phyloP scores from a whole-genome alignment of 2,888 invertebrate species.

The Mesorhabditis sp. region DNA sequence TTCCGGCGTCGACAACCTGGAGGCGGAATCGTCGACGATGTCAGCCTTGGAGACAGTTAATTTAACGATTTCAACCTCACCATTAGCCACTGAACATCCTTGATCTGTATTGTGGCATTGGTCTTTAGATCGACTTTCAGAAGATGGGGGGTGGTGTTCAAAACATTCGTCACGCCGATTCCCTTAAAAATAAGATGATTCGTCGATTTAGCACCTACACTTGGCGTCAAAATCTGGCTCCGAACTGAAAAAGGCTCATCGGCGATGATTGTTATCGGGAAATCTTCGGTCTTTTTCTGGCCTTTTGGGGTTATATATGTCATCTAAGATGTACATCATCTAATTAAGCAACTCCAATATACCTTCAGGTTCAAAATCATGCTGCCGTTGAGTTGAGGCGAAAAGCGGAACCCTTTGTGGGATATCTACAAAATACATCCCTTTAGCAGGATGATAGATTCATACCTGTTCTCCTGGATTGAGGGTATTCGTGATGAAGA shows the following conservation, averaged over 20 bases:
- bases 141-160: background rate
- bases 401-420: too few species aligned
- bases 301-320: background rate
- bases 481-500: too few species aligned
- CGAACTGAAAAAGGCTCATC: background rate
- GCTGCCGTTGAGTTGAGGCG: too few species aligned
- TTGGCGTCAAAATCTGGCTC: background rate
- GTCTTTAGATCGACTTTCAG: conserved; percentile 1
- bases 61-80: background rate
- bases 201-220: background rate
- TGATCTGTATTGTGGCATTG: background rate
- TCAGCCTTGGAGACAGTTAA: background rate
- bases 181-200: background rate
- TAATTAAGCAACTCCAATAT: too few species aligned
- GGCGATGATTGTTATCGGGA: background rate
- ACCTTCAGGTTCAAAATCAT: too few species aligned
- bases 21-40: too few species aligned
- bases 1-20: too few species aligned
- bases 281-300: background rate
- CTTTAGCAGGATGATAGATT: too few species aligned
- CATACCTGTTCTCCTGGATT: too few species aligned
- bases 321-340: too few species aligned
- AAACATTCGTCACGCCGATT: background rate
- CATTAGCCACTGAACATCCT: background rate
- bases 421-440: too few species aligned